Percentiles rank a stretch among this genome's conserved stretches.
Evolutionary conservation across 2,113 vertebrate species (phyloP).

Genomic region (Elaphurus davidianus): DNA sequence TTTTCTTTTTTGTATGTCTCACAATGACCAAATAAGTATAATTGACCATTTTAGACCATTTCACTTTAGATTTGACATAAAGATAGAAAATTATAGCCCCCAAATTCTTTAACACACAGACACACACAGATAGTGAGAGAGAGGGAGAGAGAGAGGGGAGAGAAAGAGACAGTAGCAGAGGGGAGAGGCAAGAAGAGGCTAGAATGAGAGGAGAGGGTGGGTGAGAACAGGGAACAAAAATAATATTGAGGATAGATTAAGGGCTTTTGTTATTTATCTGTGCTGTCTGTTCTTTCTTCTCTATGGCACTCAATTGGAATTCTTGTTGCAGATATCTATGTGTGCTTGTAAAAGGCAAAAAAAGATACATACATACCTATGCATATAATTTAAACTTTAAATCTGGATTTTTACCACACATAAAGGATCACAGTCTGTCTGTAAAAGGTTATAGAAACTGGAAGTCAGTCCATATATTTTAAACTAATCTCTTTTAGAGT

Average conservation of each 20-base stretch:
- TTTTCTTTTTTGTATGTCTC: not conserved
- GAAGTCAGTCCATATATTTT: slow-evolving; percentile 41
- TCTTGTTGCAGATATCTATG: not conserved
- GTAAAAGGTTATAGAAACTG: slow-evolving; percentile 9
- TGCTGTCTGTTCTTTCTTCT: not conserved
- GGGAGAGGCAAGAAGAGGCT: not conserved
- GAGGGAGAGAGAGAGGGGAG: fast-evolving
- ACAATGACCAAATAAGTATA: not conserved
- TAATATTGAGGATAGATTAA: not conserved
- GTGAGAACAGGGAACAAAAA: not conserved
- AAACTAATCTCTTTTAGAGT: slow-evolving; percentile 52
- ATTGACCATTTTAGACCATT: not conserved
- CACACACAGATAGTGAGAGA: not conserved
- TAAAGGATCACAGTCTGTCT: slow-evolving; percentile 2
- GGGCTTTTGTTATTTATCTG: not conserved
- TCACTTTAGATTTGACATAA: not conserved
- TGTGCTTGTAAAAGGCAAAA: not conserved
- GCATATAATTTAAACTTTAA: slow-evolving; percentile 31
- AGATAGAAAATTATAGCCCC: not conserved
- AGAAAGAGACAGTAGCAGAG: too few relatives aligned
- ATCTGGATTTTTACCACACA: slow-evolving; percentile 35
- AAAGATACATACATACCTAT: not conserved
- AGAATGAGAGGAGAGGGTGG: too few relatives aligned
- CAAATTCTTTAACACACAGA: not conserved
- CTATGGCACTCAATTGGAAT: not conserved